A percentile compares a stretch with the other conserved stretches of the same genome.
phyloP scores from a whole-genome alignment of 2,797 vertebrate species.

The Characodon lateralis region DNA sequence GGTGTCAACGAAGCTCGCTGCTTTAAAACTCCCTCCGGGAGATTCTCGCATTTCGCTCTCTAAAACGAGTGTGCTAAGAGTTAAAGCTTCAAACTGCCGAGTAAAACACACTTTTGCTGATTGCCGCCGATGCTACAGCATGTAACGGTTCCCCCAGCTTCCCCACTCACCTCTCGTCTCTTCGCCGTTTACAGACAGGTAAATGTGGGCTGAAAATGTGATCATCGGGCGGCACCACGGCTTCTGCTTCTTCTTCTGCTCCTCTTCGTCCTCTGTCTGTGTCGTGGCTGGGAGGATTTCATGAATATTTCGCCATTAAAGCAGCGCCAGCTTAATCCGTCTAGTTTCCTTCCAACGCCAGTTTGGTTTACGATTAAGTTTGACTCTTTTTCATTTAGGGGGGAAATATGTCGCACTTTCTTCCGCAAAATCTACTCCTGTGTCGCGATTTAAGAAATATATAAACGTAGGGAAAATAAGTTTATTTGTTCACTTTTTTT shows the following conservation, averaged over 20 bases:
- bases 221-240: conserved; percentile 3
- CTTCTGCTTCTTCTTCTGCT: background rate
- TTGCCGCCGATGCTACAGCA: background rate
- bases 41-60: conserved; percentile 10
- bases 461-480: background rate
- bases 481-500: background rate
- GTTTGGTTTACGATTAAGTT: conserved; percentile 7
- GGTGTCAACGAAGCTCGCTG: conserved; percentile 9
- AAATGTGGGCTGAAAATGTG: conserved; percentile 13
- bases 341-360: conserved; percentile 18
- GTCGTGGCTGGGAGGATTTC: conserved; percentile 30
- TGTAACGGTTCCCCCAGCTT: conserved; percentile 47
- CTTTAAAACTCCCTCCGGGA: conserved; percentile 17
- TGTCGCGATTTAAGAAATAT: conserved; percentile 1
- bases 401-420: conserved; percentile 32
- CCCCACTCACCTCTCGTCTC: conserved; percentile 50
- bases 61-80: background rate
- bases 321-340: conserved; percentile 13
- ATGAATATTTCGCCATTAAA: conserved; percentile 53
- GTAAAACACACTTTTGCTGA: background rate
- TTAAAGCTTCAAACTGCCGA: background rate
- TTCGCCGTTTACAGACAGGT: conserved; percentile 24
- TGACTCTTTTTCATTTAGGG: conserved; percentile 36
- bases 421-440: background rate
- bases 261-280: conserved; percentile 41